phyloP scores from a whole-genome alignment of 2,113 vertebrate species.

The Rhabdornis inornatus region DNA sequence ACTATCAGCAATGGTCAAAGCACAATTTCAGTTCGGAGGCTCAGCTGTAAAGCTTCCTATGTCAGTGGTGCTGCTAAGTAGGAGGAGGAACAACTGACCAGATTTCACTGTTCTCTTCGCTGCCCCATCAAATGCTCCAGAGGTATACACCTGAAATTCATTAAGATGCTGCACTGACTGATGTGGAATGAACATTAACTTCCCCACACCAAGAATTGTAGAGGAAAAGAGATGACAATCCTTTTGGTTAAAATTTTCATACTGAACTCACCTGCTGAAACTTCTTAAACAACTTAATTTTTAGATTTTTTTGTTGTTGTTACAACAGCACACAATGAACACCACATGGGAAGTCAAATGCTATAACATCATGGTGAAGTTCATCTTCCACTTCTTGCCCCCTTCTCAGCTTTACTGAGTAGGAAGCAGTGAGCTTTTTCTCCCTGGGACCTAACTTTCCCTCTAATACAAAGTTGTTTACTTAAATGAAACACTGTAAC shows the following conservation, averaged over 20 bases:
- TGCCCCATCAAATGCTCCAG: neutral
- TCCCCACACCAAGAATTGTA: neutral
- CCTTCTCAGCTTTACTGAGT: neutral
- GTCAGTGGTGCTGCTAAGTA: neutral
- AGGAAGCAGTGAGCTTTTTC: neutral
- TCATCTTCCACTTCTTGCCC: neutral
- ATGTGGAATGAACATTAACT: neutral
- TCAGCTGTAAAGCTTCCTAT: neutral
- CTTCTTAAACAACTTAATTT: neutral
- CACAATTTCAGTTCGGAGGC: neutral
- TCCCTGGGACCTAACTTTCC: neutral
- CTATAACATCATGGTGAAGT: neutral
- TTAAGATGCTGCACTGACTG: neutral
- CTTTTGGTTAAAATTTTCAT: neutral
- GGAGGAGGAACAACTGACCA: neutral
- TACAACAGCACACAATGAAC: neutral
- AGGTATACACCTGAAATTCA: neutral
- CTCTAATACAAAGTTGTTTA: neutral
- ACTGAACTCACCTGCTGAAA: neutral
- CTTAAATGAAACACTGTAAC: neutral
- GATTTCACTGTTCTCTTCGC: neutral
- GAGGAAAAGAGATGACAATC: neutral
- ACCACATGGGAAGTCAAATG: neutral
- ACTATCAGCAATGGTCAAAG: neutral
- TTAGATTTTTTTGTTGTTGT: neutral